Evolutionary conservation across 2,797 vertebrate species (phyloP), one percentile per base, ranked within the genome.

Genomic region (Malurus leucopterus): DNA sequence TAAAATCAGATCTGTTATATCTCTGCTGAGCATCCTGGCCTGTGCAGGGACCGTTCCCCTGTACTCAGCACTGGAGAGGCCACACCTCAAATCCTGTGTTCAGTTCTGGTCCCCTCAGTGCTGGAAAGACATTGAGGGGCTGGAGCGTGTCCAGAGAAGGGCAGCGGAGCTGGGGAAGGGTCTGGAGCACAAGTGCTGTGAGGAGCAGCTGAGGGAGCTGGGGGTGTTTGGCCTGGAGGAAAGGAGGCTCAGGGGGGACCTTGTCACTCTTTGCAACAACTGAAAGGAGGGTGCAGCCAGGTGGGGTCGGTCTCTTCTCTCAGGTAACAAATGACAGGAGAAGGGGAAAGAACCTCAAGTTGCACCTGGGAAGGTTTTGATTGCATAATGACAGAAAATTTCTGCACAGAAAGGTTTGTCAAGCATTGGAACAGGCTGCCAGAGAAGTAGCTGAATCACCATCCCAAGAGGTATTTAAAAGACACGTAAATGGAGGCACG

Each of bases 221-320:
- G 36, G 57, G 13, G 2, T 16, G 15, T 5, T 57, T 1, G 20
- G 8, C 15, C 57, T 50, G 64, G 50, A 77, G 57, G n/a, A 36
- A 63, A 85, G 36, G 43, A 63, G 64, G 18, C 34, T 69, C 36
- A 6, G 4, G 10, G n/a, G 4, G 2, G 0, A 14, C 15, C 36
- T n/a, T 3, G 4, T 3, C 1, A 0, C 23, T 44, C 11, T 34
- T 13, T 23, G 0, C 0, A 36, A 0, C 5, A 38, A 6, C 43
- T 50, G 38, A 50, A 2, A 44, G 43, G 11, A 70, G 50, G 19
- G 0, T 14, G 57, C 2, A 17, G n/a, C 32, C 50, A 22, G 20
- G 24, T 38, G 8, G 21, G 5, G 1, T 29, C 0, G 0, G n/a
- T 0, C 27, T 57, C 14, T 51, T 13, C 24, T 64, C 0, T 0